Evolutionary conservation across 1,140 invertebrate genomes (phyloP).

Genomic region (Aethina tumida): DNA sequence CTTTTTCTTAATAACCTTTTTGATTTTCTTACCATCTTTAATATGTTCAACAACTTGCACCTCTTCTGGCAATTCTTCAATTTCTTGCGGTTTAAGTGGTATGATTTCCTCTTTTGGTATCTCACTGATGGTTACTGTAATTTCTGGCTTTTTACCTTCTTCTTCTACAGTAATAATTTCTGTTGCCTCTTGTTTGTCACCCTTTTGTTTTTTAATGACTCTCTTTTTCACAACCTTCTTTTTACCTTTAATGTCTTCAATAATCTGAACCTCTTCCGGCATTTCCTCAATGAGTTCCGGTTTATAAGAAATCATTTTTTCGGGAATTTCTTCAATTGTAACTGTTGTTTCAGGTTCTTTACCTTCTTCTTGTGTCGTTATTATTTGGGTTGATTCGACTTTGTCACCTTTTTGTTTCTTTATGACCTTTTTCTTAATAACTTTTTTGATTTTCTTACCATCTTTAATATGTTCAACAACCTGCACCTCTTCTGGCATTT

Average conservation of each 20-base stretch:
- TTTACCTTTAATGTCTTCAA: constrained; percentile 21
- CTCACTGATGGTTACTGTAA: constrained; percentile 26
- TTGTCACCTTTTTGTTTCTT: constrained; percentile 27
- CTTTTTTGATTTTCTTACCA: constrained; percentile 23
- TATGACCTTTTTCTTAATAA: constrained; percentile 24
- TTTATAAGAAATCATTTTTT: neutral
- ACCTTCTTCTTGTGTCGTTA: constrained; percentile 30
- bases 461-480: constrained; percentile 26
- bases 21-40: constrained; percentile 21
- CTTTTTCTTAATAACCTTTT: constrained; percentile 29
- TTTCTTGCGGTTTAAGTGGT: constrained; percentile 18
- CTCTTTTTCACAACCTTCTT: constrained; percentile 30
- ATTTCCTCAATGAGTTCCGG: constrained; percentile 22
- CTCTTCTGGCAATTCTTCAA: constrained; percentile 31
- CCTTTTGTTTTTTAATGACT: constrained; percentile 31
- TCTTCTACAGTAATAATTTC: constrained; percentile 30
- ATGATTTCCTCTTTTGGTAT: constrained; percentile 18
- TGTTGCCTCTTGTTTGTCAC: constrained; percentile 26
- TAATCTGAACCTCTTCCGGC: constrained; percentile 23
- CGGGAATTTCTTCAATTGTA: constrained; percentile 34
- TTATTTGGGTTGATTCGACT: constrained; percentile 28
- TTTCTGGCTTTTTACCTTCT: constrained; percentile 21
- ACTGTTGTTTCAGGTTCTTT: constrained; percentile 29
- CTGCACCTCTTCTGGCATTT: constrained; percentile 34
- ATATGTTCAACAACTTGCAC: constrained; percentile 34